These are phyloP conservation scores for Pseudochromis fuscus DNA, from an alignment of 2,797 vertebrate species.

Conservation along the genomic window DNA sequence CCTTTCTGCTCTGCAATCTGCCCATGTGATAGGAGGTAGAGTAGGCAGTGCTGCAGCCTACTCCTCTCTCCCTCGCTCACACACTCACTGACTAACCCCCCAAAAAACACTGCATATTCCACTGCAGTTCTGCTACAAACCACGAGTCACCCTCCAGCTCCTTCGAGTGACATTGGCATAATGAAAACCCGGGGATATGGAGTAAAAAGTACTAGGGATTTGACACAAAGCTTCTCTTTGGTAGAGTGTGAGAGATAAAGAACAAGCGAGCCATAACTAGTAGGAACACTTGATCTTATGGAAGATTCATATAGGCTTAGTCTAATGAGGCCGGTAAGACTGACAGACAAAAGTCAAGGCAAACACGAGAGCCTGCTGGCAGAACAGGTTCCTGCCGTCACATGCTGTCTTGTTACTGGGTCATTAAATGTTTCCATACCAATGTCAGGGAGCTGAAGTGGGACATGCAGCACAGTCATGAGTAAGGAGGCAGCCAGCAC, in stretches of 20 bases:
- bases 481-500: conserved; percentile 48
- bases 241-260: conserved; percentile 68
- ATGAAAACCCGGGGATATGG: conserved; percentile 74
- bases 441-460: conserved; percentile 39
- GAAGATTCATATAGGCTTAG: conserved; percentile 77
- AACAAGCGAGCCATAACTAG: conserved; percentile 69
- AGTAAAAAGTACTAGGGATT: conserved; percentile 70
- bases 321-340: conserved; percentile 61
- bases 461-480: conserved; percentile 27
- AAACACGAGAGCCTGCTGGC: conserved; percentile 47
- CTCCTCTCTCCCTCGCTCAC: conserved; percentile 68
- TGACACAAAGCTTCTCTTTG: conserved; percentile 74
- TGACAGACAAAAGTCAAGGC: conserved; percentile 53
- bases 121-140: conserved; percentile 77
- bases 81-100: conserved; percentile 51
- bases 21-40: conserved; percentile 77
- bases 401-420: conserved; percentile 36
- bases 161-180: conserved; percentile 74
- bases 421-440: conserved; percentile 45
- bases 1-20: conserved; percentile 84
- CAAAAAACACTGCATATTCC: conserved; percentile 76
- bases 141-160: conserved; percentile 73
- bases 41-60: conserved; percentile 77
- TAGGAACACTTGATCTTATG: conserved; percentile 70
- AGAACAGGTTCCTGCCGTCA: conserved; percentile 62